phyloP scores from a whole-genome alignment of 64 coral and sea anemone species.

The Cladopsammia gracilis region DNA sequence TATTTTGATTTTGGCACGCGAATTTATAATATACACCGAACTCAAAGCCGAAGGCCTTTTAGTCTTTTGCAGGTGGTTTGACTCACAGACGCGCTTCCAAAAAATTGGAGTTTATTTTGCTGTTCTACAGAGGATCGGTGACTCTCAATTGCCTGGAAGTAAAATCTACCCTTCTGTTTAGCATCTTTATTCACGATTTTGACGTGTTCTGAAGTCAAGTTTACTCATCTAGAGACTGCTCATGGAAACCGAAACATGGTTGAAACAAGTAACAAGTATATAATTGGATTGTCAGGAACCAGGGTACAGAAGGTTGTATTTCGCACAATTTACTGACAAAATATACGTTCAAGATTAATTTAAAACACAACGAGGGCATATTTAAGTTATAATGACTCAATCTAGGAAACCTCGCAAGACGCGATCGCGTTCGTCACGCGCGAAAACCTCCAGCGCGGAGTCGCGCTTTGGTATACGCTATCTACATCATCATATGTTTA shows the following conservation, averaged over 20 bases:
- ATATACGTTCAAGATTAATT: neutral
- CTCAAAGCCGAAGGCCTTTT: neutral
- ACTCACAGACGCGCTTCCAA: neutral
- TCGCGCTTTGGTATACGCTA: constrained; percentile 96
- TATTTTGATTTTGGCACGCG: neutral
- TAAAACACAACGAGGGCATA: neutral
- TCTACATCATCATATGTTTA: constrained; percentile 96
- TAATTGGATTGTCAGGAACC: neutral
- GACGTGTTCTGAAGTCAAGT: constrained; percentile 2
- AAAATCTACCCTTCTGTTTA: neutral
- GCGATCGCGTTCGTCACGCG: constrained; percentile 73
- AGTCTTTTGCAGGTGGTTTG: constrained; percentile 10
- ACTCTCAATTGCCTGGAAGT: neutral
- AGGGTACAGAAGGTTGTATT: neutral
- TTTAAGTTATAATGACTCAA: constrained; percentile 48
- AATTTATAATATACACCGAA: neutral
- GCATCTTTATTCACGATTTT: neutral
- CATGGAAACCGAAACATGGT: neutral
- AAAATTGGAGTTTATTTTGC: neutral
- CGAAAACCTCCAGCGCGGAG: constrained; percentile 56
- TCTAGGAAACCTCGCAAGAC: constrained; percentile 71
- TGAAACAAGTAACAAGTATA: neutral
- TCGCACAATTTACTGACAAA: neutral
- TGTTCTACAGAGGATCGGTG: neutral
- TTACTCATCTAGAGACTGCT: neutral